phyloP scores from a whole-genome alignment of 2,888 invertebrate genomes.

The Perizoma flavofasciatum region DNA sequence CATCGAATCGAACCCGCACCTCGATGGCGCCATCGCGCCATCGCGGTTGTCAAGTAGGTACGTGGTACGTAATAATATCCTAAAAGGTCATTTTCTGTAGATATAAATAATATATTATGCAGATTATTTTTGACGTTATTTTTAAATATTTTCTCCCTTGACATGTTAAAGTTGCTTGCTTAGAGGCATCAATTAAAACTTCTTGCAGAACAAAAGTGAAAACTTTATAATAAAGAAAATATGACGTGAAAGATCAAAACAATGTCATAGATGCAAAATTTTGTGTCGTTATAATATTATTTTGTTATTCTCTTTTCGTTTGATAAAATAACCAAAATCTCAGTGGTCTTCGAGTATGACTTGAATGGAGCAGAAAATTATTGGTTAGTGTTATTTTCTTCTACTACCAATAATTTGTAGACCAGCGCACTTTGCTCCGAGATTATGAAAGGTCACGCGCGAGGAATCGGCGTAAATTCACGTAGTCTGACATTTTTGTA shows the following conservation, averaged over 20 bases:
- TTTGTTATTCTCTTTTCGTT: constrained; percentile 5
- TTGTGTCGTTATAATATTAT: constrained; percentile 10
- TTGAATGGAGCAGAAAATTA: constrained; percentile 10
- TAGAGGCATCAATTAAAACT: constrained; percentile 4
- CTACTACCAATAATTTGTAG: background rate
- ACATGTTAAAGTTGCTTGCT: background rate
- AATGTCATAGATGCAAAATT: constrained; percentile 30
- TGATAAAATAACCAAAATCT: constrained; percentile 6
- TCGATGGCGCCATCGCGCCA: too few species aligned
- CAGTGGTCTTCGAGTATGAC: constrained; percentile 14
- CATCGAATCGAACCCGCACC: too few species aligned
- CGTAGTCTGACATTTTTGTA: too few species aligned
- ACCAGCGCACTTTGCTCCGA: too few species aligned
- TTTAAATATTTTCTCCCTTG: too few species aligned
- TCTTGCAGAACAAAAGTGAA: constrained; percentile 3
- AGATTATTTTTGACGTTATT: too few species aligned
- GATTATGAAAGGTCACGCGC: too few species aligned
- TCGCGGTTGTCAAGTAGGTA: too few species aligned
- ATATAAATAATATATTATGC: too few species aligned
- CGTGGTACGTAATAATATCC: too few species aligned
- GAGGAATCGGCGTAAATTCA: too few species aligned
- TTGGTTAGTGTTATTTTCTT: constrained; percentile 12
- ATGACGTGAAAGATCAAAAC: constrained; percentile 17
- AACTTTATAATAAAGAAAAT: constrained; percentile 1
- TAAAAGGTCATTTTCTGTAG: too few species aligned